Base-by-base conservation (phyloP, 1,140 invertebrate species). In the Eufriesea mexicana region DNA sequence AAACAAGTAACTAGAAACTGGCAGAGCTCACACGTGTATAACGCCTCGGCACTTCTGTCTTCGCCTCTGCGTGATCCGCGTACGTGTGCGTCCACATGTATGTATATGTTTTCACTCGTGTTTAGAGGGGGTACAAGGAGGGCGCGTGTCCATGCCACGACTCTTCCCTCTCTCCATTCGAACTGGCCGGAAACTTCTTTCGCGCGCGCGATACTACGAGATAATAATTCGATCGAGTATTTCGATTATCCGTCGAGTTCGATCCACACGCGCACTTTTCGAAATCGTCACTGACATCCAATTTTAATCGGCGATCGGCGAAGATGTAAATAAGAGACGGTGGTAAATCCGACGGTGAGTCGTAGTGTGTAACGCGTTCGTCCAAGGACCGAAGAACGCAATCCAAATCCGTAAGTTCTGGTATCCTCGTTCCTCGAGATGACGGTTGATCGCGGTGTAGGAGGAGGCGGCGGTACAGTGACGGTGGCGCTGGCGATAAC, bases 1-100 rank as follows among this genome's bases (percentile, higher is more conserved):
- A 85, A 91, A 92, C 90, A 90, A 90, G 90, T 91, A 92, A 92
- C 92, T 92, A 93, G 87, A 88, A 93, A 93, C 92, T 93, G 92
- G 86, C 92, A 87, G 79, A 86, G 54, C 42, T 66, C 35, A 57
- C 77, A 73, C 62, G 84, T 76, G 73, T 78, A 59, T n/a, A 54
- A 66, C 64, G 64, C 64, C 61, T 73, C 61, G 86, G 68, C 83
- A 75, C 76, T 73, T 87, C 57, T 72, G 72, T 74, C 77, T 81
- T 71, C 88, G 84, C 86, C 84, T 76, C 86, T 77, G 72, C 45
- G 78, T 72, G 80, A 49, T 70, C 70, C 85, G 68, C 51, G 45
- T 73, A 49, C 79, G 84, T 87, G 79, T 83, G 64, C 64, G 85
- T 76, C 47, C 76, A 87, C 84, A 87, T 87, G 84, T 85, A 89